These are phyloP conservation scores for Coregonus clupeaformis DNA, from an alignment of 2,113 vertebrate species.

Conservation along the genomic window DNA sequence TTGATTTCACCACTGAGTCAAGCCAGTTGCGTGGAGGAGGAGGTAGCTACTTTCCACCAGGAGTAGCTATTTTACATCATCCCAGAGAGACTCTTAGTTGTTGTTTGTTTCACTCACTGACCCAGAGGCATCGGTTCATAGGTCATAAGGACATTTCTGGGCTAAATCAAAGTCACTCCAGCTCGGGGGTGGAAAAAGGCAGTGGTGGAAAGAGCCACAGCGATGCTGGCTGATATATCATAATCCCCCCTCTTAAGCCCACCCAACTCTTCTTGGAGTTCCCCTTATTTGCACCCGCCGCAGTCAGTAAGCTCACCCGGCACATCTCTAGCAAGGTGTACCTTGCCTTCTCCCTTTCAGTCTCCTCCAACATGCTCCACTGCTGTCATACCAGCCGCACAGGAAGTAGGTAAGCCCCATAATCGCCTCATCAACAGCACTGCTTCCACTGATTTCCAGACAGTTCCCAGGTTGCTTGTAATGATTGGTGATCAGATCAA, in stretches of 20 bases:
- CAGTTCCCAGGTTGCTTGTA: constrained; percentile 41
- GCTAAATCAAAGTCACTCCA: constrained; percentile 39
- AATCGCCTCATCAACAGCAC: constrained; percentile 71
- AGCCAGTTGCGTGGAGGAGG: not conserved
- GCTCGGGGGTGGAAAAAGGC: constrained; percentile 19
- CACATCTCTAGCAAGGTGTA: constrained; percentile 70
- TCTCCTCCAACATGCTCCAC: constrained; percentile 50
- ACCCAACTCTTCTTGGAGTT: constrained; percentile 40
- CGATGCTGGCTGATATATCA: constrained; percentile 29
- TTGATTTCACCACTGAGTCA: constrained; percentile 3
- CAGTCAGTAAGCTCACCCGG: constrained; percentile 55
- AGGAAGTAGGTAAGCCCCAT: constrained; percentile 59
- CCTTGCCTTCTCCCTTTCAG: constrained; percentile 39
- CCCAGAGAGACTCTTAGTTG: too few species aligned
- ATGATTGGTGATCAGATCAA: constrained; percentile 72
- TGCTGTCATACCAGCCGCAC: constrained; percentile 58
- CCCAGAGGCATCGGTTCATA: constrained; percentile 25
- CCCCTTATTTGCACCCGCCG: constrained; percentile 32
- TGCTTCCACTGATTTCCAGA: constrained; percentile 43
- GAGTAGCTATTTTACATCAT: too few species aligned
- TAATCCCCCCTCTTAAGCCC: constrained; percentile 50
- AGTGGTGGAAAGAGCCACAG: constrained; percentile 30
- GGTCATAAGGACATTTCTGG: constrained; percentile 20
- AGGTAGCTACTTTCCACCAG: not conserved
- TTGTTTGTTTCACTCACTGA: not conserved